phyloP scores from a whole-genome alignment of 2,888 invertebrate species.

The Orthosia incerta region DNA sequence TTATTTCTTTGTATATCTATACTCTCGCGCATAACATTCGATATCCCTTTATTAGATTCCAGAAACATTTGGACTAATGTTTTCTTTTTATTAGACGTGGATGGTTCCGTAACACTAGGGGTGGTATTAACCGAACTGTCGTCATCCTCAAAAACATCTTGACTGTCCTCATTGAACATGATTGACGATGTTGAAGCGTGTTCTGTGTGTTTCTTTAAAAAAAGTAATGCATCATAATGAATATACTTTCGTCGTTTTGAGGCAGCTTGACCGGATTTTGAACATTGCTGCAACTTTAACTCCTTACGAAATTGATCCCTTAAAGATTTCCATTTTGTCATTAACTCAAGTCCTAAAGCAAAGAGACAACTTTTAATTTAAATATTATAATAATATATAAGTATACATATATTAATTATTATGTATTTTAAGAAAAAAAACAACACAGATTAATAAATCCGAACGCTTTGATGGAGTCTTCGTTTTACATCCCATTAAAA shows the following conservation, averaged over 20 bases:
- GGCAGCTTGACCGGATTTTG: conserved; percentile 59
- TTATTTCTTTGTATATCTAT: conserved; percentile 59
- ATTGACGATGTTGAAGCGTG: conserved; percentile 65
- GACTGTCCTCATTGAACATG: conserved; percentile 64
- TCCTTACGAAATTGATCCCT: conserved; percentile 51
- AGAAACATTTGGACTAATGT: conserved; percentile 63
- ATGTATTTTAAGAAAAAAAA: conserved; percentile 47
- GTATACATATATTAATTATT: conserved; percentile 41
- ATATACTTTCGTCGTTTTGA: conserved; percentile 62
- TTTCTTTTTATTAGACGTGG: conserved; percentile 58
- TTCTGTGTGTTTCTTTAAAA: conserved; percentile 60
- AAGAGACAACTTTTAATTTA: conserved; percentile 41
- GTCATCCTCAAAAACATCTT: conserved; percentile 63
- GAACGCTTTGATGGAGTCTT: conserved; percentile 42
- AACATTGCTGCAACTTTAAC: conserved; percentile 58
- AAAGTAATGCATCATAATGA: conserved; percentile 62
- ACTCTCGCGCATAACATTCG: conserved; percentile 61
- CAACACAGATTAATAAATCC: conserved; percentile 47
- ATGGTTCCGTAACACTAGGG: conserved; percentile 59
- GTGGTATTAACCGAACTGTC: conserved; percentile 62
- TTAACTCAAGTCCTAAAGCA: conserved; percentile 50
- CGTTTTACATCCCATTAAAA: conserved; percentile 21
- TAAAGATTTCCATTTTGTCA: conserved; percentile 58
- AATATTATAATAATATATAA: conserved; percentile 16
- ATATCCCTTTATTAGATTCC: conserved; percentile 59